A percentile compares a stretch with the other conserved stretches of the same genome.
Conservation (phyloP, 1,140 invertebrate species). For the Neelides sp. region DNA sequence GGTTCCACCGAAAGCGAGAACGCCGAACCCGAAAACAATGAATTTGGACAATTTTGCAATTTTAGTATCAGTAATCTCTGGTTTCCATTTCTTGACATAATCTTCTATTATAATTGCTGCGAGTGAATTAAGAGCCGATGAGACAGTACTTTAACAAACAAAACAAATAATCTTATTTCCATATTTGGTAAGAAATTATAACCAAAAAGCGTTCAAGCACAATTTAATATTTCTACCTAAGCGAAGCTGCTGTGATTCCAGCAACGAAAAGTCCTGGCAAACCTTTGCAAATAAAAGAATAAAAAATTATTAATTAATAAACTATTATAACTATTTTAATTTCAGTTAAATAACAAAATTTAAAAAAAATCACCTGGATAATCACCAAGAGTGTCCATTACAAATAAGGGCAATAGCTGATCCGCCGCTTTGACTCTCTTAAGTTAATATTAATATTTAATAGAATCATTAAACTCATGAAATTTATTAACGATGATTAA, state of each 20-base stretch:
- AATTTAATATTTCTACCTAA: constrained; percentile 18
- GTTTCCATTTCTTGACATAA: constrained; percentile 45
- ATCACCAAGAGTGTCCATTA: constrained; percentile 38
- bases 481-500: too few species aligned
- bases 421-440: constrained; percentile 20
- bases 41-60: constrained; percentile 13
- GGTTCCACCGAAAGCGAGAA: constrained; percentile 14
- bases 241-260: constrained; percentile 26
- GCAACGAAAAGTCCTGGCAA: constrained; percentile 17
- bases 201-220: background rate
- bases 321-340: background rate
- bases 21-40: constrained; percentile 9
- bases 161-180: constrained; percentile 40
- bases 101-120: constrained; percentile 73
- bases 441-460: too few species aligned
- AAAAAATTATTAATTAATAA: constrained; percentile 1
- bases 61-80: constrained; percentile 10
- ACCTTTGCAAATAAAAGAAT: background rate
- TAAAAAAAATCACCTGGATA: constrained; percentile 23
- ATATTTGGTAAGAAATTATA: constrained; percentile 46
- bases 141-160: constrained; percentile 65
- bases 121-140: constrained; percentile 66
- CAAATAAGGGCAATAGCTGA: constrained; percentile 38
- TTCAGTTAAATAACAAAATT: constrained; percentile 18
- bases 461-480: too few species aligned